These are phyloP conservation scores for Phylloscopus whistleri DNA, from an alignment of 2,113 vertebrate species.

Conservation along the genomic window DNA sequence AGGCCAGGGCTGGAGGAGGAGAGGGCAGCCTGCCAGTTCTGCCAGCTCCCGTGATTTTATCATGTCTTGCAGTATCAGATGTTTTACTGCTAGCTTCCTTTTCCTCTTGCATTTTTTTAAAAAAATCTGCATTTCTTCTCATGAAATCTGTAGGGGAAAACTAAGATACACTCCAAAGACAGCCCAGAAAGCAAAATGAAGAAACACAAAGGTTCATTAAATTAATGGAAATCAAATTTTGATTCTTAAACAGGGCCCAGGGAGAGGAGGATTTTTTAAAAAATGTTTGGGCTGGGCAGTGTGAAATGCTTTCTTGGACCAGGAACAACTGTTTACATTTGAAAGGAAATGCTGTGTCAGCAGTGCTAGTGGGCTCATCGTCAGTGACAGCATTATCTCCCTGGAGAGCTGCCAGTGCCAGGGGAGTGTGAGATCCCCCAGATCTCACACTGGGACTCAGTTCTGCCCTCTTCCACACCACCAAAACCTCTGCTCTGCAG, in stretches of 20 bases:
- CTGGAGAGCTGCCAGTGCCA: background rate
- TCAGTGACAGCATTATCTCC: conserved; percentile 4
- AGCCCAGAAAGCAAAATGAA: background rate
- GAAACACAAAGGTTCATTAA: background rate
- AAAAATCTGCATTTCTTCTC: background rate
- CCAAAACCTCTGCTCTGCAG: background rate
- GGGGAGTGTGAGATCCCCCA: background rate
- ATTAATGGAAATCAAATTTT: background rate
- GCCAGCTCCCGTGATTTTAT: conserved; percentile 20
- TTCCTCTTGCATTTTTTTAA: background rate
- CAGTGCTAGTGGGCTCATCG: background rate
- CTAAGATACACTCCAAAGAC: background rate
- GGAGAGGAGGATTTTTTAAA: background rate
- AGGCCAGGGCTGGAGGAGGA: background rate
- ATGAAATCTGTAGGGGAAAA: background rate
- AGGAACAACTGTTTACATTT: background rate
- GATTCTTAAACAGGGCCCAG: background rate
- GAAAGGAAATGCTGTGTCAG: conserved; percentile 35
- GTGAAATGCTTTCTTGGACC: background rate
- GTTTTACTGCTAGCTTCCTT: background rate
- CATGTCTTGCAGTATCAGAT: conserved; percentile 17
- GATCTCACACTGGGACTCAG: background rate
- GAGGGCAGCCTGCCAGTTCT: conserved; percentile 27
- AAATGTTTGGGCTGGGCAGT: background rate
- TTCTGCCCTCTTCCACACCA: background rate